phyloP scores from a whole-genome alignment of 2,888 invertebrate genomes.

The Stratiomys singularior region DNA sequence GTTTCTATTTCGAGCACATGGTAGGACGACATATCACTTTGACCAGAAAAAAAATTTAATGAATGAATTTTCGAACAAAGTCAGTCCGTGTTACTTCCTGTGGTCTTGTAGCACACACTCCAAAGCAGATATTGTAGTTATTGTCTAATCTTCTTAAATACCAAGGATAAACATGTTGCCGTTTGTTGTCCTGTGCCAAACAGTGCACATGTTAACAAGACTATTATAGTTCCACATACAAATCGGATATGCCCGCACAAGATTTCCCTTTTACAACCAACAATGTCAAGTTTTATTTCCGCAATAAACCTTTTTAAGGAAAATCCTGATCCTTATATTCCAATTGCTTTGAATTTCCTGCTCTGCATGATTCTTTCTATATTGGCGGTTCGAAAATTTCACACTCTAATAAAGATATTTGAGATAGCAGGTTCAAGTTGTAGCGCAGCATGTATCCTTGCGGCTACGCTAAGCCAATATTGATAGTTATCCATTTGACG shows the following conservation, averaged over 20 bases:
- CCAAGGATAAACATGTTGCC: neutral
- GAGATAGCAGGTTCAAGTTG: neutral
- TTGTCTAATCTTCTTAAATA: neutral
- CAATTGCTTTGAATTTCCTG: neutral
- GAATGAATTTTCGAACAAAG: neutral
- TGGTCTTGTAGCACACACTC: neutral
- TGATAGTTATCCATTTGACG: no score
- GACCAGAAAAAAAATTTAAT: neutral
- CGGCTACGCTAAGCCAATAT: neutral
- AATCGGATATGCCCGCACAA: neutral
- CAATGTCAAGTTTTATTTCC: constrained; percentile 17
- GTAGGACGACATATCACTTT: no score
- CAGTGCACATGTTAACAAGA: no score
- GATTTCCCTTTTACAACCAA: constrained; percentile 6
- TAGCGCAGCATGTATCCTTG: neutral
- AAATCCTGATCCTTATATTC: neutral
- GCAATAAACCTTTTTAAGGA: constrained; percentile 15
- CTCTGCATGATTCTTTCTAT: neutral
- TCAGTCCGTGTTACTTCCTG: neutral
- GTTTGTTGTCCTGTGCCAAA: neutral
- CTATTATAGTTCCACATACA: no score
- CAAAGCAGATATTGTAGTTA: neutral
- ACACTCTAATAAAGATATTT: constrained; percentile 40
- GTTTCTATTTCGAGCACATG: no score
- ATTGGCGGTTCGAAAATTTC: constrained; percentile 34